Conservation (phyloP, 2,113 vertebrate genomes). For the Hemicordylus capensis region DNA sequence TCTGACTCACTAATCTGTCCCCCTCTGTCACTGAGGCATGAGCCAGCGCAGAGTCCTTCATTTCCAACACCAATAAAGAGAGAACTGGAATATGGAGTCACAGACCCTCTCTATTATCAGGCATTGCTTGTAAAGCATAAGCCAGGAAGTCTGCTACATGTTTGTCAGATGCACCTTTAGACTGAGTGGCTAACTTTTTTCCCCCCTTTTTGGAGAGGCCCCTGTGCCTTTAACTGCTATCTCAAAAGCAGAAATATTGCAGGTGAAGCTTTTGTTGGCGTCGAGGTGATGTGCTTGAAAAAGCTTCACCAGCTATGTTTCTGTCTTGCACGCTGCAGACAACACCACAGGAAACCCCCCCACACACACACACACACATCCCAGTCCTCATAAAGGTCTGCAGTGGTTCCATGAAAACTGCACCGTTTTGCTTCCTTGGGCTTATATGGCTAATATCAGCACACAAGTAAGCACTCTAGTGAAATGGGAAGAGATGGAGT, state of each 20-base stretch:
- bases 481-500: neutral
- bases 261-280: neutral
- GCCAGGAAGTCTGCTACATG: neutral
- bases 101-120: neutral
- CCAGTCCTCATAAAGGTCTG: neutral
- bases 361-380: too few species aligned
- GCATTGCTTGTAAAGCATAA: neutral
- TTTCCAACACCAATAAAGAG: neutral
- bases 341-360: neutral
- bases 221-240: neutral
- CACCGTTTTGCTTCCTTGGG: neutral
- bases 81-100: neutral
- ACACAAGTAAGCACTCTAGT: neutral
- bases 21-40: too few species aligned
- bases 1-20: too few species aligned
- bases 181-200: neutral
- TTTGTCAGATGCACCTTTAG: rapidly evolving
- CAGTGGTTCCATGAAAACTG: neutral
- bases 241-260: neutral
- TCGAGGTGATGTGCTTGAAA: neutral
- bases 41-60: too few species aligned
- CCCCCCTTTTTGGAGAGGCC: neutral
- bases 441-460: neutral
- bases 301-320: neutral
- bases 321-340: neutral